These are phyloP conservation scores for Temnothorax longispinosus DNA, from an alignment of 1,140 invertebrate genomes.

Conservation along the genomic window DNA sequence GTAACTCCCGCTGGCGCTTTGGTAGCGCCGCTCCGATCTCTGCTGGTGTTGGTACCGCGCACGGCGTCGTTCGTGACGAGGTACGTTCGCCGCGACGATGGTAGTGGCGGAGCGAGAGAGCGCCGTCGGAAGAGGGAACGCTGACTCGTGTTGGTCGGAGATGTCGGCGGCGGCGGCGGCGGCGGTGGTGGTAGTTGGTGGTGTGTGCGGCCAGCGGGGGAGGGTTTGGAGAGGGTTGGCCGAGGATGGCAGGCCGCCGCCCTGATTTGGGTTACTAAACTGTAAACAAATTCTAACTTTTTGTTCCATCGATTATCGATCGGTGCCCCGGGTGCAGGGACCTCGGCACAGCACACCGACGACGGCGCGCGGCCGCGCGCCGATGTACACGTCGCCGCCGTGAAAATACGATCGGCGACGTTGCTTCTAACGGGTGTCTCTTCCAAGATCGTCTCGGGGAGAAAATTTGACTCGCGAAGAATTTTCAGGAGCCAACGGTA, in stretches of 20 bases:
- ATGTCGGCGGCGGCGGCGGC: slow-evolving; percentile 43
- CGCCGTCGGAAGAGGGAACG: slow-evolving; percentile 54
- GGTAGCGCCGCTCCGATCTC: slow-evolving; percentile 50
- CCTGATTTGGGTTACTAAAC: slow-evolving; percentile 84
- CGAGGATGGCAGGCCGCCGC: slow-evolving; percentile 63
- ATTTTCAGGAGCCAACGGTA: not conserved
- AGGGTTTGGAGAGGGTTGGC: slow-evolving; percentile 28
- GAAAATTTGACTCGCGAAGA: not conserved
- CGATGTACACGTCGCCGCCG: slow-evolving; percentile 60
- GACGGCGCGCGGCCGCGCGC: slow-evolving; percentile 47
- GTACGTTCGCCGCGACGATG: slow-evolving; percentile 29
- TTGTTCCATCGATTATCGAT: slow-evolving; percentile 83
- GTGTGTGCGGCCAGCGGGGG: slow-evolving; percentile 18
- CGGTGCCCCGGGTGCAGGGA: slow-evolving; percentile 76
- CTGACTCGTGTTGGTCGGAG: slow-evolving; percentile 62
- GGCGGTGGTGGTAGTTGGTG: slow-evolving; percentile 17
- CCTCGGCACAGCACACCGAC: slow-evolving; percentile 67
- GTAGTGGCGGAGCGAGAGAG: slow-evolving; percentile 42
- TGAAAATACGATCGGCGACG: slow-evolving; percentile 69
- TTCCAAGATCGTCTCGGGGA: not conserved
- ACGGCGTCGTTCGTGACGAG: slow-evolving; percentile 51
- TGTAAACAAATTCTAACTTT: slow-evolving; percentile 84
- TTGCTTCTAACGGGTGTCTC: slow-evolving; percentile 61
- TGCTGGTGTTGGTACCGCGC: slow-evolving; percentile 32
- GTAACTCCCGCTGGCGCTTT: slow-evolving; percentile 56